These are phyloP conservation scores for Montifringilla adamsi DNA, from an alignment of 2,113 vertebrate species.

Conservation along the genomic window DNA sequence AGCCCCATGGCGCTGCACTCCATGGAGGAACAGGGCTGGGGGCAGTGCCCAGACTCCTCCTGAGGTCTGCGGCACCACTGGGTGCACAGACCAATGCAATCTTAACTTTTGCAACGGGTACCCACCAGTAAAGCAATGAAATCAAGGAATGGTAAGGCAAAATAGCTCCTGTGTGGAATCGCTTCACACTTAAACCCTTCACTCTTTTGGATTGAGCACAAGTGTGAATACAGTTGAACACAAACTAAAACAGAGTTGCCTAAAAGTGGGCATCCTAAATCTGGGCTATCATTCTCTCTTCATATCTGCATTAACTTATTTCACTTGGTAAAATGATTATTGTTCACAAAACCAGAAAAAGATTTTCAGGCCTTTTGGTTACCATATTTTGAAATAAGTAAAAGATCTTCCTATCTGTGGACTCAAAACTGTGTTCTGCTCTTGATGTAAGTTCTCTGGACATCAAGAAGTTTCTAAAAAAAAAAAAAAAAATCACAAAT, in stretches of 20 bases:
- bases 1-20: neutral
- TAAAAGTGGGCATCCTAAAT: neutral
- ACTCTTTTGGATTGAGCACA: neutral
- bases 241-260: neutral
- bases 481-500: neutral
- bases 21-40: neutral
- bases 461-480: neutral
- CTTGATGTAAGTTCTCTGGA: neutral
- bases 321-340: neutral
- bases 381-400: neutral
- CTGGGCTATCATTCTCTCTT: neutral
- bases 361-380: neutral
- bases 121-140: neutral
- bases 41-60: neutral
- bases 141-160: neutral
- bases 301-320: neutral
- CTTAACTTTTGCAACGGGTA: neutral
- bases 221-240: neutral
- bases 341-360: neutral
- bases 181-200: neutral
- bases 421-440: neutral
- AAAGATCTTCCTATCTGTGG: neutral
- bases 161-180: neutral
- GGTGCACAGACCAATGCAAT: neutral
- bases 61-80: accelerated